Base-by-base conservation (phyloP, 2,888 invertebrate genomes). In the Synanthedon tipuliformis region DNA sequence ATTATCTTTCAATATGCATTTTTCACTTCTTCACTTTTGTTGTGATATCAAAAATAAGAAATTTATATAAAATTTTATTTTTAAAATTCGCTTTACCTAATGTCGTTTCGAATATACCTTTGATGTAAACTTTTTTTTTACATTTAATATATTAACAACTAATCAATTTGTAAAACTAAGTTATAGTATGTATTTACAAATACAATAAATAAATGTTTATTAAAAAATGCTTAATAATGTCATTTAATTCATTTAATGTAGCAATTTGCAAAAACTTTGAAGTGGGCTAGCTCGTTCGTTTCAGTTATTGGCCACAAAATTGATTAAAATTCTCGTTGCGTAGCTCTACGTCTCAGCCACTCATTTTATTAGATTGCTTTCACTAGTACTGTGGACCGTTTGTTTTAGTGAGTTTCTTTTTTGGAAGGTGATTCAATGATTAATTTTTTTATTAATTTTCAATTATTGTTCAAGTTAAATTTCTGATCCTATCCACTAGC, bases 261-360 rank as follows among this genome's bases (percentile, higher is more conserved):
- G 76, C 78, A 81, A 82, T 81, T 81, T 78, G 78, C 62, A 71
- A 78, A 74, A 69, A 68, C 66, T 62, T 66, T 23, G 23, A 23
- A 23, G 23, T 5, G 23, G 4, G 23, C 5, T 23, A 23, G 61
- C 67, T 23, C 23, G 23, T 67, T 59, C 59, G 64, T 69, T 67
- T 58, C 74, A 71, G 73, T 75, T 78, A 82, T 81, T 78, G 81
- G 77, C 78, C 82, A 67, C 80, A 78, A 77, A 80, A 80, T 81
- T 84, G 81, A 84, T 83, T 84, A 81, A 83, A 83, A 84, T 84
- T 83, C 81, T 71, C 61, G 67, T 72, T 73, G 75, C 75, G 81
- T 80, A 73, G 73, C 73, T 23, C 23, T 68, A 64, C 70, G 71
- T 67, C 68, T 68, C 71, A 64, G 76, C 71, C 71, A 75, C 73